Percentiles rank a stretch among this genome's conserved stretches.
Conservation (phyloP, 2,113 vertebrate genomes). For the Lanius ludovicianus region DNA sequence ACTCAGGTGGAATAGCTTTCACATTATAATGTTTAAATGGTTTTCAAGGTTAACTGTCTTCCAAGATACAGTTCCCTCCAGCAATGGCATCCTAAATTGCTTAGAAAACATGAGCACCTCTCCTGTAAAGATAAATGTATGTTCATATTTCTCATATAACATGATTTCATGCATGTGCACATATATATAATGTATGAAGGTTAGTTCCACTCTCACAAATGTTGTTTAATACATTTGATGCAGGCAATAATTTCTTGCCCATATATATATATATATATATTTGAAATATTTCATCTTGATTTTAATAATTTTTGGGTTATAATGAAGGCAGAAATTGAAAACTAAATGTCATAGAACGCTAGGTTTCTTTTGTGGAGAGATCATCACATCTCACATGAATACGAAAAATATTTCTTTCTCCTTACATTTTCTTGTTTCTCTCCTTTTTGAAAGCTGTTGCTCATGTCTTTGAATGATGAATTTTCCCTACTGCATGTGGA, state of each 20-base stretch:
- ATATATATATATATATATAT: neutral
- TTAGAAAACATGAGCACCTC: neutral
- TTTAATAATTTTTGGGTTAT: neutral
- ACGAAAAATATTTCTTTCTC: neutral
- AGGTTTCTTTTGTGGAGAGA: neutral
- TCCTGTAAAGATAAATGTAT: neutral
- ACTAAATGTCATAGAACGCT: neutral
- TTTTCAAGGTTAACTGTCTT: neutral
- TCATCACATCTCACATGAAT: neutral
- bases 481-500: neutral
- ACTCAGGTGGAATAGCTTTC: neutral
- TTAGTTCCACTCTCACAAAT: neutral
- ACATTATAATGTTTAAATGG: neutral
- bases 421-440: neutral
- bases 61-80: neutral
- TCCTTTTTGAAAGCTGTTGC: neutral
- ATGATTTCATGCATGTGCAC: neutral
- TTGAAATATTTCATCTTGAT: neutral
- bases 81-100: neutral
- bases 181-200: neutral
- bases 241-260: neutral
- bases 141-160: neutral
- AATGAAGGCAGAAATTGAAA: neutral
- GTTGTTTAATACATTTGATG: neutral
- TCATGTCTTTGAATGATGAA: neutral